Base-by-base conservation (phyloP, 2,888 invertebrate genomes). In the Ornithoptera priamus region DNA sequence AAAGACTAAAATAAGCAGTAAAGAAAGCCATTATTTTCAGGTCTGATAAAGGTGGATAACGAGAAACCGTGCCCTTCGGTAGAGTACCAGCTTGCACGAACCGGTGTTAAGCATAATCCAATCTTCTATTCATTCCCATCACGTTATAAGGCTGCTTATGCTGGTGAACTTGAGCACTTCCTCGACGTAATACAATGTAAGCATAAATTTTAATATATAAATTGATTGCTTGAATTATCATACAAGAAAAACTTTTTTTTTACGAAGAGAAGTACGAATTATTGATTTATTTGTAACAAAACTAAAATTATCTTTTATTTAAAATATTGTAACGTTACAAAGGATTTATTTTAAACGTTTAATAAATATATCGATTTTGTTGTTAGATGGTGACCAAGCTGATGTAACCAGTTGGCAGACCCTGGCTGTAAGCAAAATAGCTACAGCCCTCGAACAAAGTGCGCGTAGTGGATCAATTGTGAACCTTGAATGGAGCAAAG, bases 61-160 rank as follows among this genome's bases (percentile, higher is more conserved):
- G 93, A 93, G 76, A 89, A 88, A 67, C 93, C 94, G 0, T 83
- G 87, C 62, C 89, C 88, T 70, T 89, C 90, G 20, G 85, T 93
- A 1, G 90, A 90, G 73, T 77, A 81, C 0, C 80, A 88, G 60
- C 75, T 85, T 2, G 91, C 86, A 1, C 82, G 89, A 0, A 80
- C 86, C 15, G 93, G 93, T 5, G 70, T 86, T 20, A 86, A 78
- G 59, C 76, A 77, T 10, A 85, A 92, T 0, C 94, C 94, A 1
- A 94, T 94, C 74, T 94, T 85, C 85, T 94, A 93, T 80, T 94
- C 94, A 0, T 95, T 95, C 79, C 86, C 94, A 0, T 94, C 94
- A 0, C 90, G 95, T 42, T 95, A 89, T 78, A 84, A 79, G 73
- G 82, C 87, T 57, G 94, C 90, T 0, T 95, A 95, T 80, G 78